Evolutionary conservation across 2,888 invertebrate species (phyloP), one percentile per base, ranked within the genome.

Genomic region (Yponomeuta evonymella): DNA sequence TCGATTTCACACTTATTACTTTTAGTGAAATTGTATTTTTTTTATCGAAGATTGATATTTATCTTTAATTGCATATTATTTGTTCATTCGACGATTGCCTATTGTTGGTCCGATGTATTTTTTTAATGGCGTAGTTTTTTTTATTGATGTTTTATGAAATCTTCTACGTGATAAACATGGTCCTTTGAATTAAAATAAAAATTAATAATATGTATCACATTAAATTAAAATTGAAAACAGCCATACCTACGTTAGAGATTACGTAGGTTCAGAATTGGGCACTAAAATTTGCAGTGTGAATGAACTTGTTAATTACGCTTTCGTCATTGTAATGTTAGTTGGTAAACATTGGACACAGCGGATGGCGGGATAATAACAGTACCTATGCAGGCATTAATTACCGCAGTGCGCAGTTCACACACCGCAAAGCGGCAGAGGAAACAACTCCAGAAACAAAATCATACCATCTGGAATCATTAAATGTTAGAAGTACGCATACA

Each of bases 401-500:
- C 84, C 79, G 84, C 85, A 84, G 76, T 85, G 84, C 85, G 81
- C 77, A 74, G 76, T 48, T 48, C 64, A 67, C 12, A 23, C 66
- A 51, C 65, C 66, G 10, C 43, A 29, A 43, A 67, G 73, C 72
- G 76, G 78, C 78, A 75, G 75, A 73, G 74, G 73, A 71, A 77
- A 72, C 66, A 62, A 15, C 67, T 67, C 69, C 67, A 71, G 70
- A 58, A 3, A 58, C 51, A 58, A 58, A 58, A 58, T 58, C 3
- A 15, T 58, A 15, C 15, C 3, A 58, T 15, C 51, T 58, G 51
- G 51, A 58, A 58, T 58, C 51, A 15, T 15, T 12, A 58, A 6
- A 10, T 15, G 15, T 15, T 8, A 43, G 43, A 43, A 6, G 43
- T 43, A 43, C 3, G 51, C 51, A 58, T 15, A 58, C 51, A 15